Conservation (phyloP, 2,888 invertebrate genomes). For the Dendrolimus pini region DNA sequence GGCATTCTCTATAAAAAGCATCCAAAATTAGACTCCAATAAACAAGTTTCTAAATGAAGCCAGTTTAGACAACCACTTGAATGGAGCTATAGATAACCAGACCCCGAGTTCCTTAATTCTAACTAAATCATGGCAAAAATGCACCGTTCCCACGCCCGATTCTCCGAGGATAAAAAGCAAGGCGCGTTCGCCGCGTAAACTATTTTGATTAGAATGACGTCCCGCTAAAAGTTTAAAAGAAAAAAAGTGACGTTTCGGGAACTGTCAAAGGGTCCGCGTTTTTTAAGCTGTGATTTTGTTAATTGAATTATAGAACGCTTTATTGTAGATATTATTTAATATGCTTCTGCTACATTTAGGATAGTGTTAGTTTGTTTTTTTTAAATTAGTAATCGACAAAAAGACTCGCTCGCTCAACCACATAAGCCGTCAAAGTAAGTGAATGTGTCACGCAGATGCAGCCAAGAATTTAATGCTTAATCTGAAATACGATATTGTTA, state of each 20-base stretch:
- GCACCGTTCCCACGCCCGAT: slow-evolving; percentile 49
- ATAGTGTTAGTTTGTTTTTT: too few relatives aligned
- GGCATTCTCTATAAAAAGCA: not conserved
- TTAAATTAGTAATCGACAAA: too few relatives aligned
- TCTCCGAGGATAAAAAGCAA: not conserved
- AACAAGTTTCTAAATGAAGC: not conserved
- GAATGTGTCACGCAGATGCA: too few relatives aligned
- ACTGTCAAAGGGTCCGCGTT: slow-evolving; percentile 54
- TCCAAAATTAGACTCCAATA: not conserved
- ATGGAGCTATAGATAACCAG: not conserved
- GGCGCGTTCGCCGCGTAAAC: slow-evolving; percentile 57
- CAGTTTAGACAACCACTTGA: slow-evolving; percentile 7
- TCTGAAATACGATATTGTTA: too few relatives aligned
- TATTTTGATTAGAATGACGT: slow-evolving; percentile 76
- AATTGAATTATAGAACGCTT: too few relatives aligned
- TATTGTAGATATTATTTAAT: too few relatives aligned
- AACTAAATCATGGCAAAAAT: slow-evolving; percentile 22
- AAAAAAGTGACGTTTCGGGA: slow-evolving; percentile 56
- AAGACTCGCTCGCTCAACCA: too few relatives aligned
- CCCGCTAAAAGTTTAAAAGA: slow-evolving; percentile 40
- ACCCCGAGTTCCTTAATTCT: slow-evolving; percentile 2
- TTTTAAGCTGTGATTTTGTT: slow-evolving; percentile 38
- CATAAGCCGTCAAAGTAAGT: too few relatives aligned
- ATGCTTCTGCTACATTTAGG: too few relatives aligned
- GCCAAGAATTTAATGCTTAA: too few relatives aligned